Evolutionary conservation across 2,113 vertebrate species (phyloP), one percentile per base, ranked within the genome.

Genomic region (Oxyruncus cristatus): DNA sequence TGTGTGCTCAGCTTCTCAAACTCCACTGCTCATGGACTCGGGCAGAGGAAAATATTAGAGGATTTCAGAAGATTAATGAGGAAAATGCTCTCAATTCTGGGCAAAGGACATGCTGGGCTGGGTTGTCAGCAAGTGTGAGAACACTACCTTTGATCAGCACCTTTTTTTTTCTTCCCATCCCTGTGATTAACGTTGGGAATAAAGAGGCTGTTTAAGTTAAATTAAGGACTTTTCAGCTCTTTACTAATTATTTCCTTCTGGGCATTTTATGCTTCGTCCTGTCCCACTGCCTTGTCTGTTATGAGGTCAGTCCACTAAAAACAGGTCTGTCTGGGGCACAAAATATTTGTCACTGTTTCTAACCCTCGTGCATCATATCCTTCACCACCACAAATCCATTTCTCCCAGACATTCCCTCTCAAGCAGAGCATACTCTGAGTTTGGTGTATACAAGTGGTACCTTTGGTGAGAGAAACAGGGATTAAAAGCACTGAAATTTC

Each of bases 401-500:
- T 63, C 28, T 47, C 22, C 23, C 53, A 56, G 71, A 8, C 4
- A 0, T 72, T 56, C 35, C 53, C 58, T 47, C 2, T n/a, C 50
- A 42, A 63, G 37, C 4, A 74, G 44, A 7, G 12, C n/a, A 10
- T 35, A 28, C 1, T 0, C 20, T 6, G 23, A 35, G 6, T 46
- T 22, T 37, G 76, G 63, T 2, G 2, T 9, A 42, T 7, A 9
- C 7, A 5, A 8, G 27, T 5, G 56, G 46, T 11, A 19, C 70
- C 68, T 83, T 53, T 77, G 72, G 73, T 37, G 80, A 67, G 52
- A 58, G 83, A 84, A 59, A 78, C 0, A n/a, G 56, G 65, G 33
- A 91, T 91, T 92, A 67, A 91, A 86, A 78, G 76, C 80, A 5
- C 41, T 27, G 35, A 78, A 84, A 33, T 91, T 90, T 71, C 80